phyloP scores from a whole-genome alignment of 2,888 invertebrate genomes.

The Drosophila siamana region DNA sequence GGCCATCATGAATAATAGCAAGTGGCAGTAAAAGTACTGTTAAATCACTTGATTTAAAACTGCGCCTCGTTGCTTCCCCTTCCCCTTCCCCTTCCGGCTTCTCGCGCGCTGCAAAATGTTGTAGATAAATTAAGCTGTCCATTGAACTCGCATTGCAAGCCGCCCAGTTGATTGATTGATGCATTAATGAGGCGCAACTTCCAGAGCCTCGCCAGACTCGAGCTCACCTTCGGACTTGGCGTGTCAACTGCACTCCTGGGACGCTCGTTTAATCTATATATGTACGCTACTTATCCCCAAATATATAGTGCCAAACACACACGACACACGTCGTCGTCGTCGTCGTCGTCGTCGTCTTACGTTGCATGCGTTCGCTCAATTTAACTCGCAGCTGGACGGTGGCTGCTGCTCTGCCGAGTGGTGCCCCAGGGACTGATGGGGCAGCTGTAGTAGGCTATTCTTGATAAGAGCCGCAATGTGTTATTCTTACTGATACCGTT shows the following conservation, averaged over 20 bases:
- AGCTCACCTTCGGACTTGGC: constrained; percentile 37
- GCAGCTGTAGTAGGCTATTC: constrained; percentile 12
- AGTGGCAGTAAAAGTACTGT: constrained; percentile 34
- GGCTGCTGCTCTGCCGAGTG: too few species aligned
- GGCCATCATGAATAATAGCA: constrained; percentile 16
- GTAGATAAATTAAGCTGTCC: constrained; percentile 22
- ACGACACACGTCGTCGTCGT: too few species aligned
- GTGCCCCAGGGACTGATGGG: constrained; percentile 42
- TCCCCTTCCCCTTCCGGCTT: background rate
- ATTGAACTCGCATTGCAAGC: constrained; percentile 22
- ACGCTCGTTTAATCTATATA: constrained; percentile 39
- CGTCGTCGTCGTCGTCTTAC: too few species aligned
- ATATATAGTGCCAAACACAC: too few species aligned
- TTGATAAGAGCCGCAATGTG: constrained; percentile 56
- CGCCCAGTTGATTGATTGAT: constrained; percentile 31
- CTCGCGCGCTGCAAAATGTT: too few species aligned
- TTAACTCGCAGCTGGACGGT: constrained; percentile 54
- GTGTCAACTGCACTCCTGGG: constrained; percentile 62
- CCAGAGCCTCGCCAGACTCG: background rate
- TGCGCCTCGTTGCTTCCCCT: background rate
- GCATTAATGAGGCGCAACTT: constrained; percentile 19
- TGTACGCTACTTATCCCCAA: constrained; percentile 35
- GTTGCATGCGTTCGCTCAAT: constrained; percentile 73
- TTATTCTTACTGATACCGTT: constrained; percentile 51
- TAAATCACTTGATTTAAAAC: constrained; percentile 27